Conservation (phyloP, 1,140 invertebrate genomes). For the Drosophila teissieri region DNA sequence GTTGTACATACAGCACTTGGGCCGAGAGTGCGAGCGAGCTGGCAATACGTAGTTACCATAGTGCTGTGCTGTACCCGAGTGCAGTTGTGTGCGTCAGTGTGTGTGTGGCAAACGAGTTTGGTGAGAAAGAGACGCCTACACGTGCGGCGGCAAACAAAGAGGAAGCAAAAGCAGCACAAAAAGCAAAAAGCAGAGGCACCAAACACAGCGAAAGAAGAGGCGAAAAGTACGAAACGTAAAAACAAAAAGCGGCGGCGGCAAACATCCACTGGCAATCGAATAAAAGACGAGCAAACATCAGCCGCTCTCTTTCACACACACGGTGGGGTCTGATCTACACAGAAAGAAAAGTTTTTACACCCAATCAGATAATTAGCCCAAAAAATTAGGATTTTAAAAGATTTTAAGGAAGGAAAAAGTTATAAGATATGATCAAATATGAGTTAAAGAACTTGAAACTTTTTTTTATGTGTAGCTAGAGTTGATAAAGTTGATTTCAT, state of each 20-base stretch:
- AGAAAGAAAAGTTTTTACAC: not conserved
- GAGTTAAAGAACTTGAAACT: no score
- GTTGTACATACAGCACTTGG: conserved; percentile 55
- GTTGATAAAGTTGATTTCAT: conserved; percentile 23
- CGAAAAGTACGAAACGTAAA: conserved; percentile 40
- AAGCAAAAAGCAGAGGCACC: conserved; percentile 31
- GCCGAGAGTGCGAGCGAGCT: conserved; percentile 28
- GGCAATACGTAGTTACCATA: conserved; percentile 42
- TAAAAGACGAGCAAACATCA: conserved; percentile 16
- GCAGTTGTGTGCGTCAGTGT: conserved; percentile 27
- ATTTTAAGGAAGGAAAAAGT: no score
- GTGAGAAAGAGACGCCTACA: conserved; percentile 62
- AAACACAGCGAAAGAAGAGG: conserved; percentile 49
- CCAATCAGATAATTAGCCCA: no score
- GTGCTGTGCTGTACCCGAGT: conserved; percentile 49
- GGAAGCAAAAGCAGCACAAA: conserved; percentile 56
- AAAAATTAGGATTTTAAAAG: not conserved
- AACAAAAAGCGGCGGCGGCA: conserved; percentile 43
- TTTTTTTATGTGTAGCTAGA: conserved; percentile 1
- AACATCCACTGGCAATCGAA: conserved; percentile 40
- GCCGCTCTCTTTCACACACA: not conserved
- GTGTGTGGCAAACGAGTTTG: conserved; percentile 68
- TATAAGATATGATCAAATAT: no score
- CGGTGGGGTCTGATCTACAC: not conserved
- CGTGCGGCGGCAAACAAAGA: conserved; percentile 64